phyloP scores from a whole-genome alignment of 2,797 vertebrate genomes.

The Heteromormyrus szaboi region DNA sequence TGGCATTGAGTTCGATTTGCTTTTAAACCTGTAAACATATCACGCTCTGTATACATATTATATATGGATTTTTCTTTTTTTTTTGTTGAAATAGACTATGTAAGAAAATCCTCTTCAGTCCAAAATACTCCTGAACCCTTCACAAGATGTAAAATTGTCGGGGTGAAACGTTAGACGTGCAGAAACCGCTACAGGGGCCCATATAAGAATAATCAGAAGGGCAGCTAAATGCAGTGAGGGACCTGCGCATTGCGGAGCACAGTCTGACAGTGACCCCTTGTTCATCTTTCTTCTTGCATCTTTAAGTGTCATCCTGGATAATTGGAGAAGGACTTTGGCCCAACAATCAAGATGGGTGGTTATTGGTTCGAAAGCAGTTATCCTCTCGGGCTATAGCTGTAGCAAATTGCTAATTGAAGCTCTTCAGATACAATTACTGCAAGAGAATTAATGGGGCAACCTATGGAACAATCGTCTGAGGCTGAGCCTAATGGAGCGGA shows the following conservation, averaged over 20 bases:
- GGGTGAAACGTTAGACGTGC: background rate
- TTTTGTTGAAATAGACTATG: background rate
- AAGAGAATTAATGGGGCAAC: background rate
- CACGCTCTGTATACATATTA: background rate
- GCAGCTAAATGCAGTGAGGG: background rate
- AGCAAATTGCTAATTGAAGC: background rate
- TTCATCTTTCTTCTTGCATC: background rate
- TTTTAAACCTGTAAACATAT: background rate
- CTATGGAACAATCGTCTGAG: background rate
- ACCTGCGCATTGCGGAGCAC: background rate
- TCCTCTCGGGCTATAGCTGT: background rate
- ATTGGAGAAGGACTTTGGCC: conserved; percentile 31
- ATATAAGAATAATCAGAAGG: background rate
- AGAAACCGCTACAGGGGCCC: background rate
- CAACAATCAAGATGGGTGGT: conserved; percentile 48
- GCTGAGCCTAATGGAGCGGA: background rate
- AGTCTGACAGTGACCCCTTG: background rate
- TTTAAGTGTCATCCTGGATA: conserved; percentile 36
- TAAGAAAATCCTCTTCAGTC: background rate
- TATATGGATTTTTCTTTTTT: background rate
- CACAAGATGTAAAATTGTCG: background rate
- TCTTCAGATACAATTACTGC: background rate
- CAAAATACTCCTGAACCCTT: background rate
- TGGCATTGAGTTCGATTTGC: background rate
- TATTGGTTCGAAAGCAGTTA: conserved; percentile 52